Percentiles rank a stretch among this genome's conserved stretches.
These are phyloP conservation scores for Acropora tenuis DNA, from an alignment of 64 coral and sea anemone genomes.

Conservation along the genomic window DNA sequence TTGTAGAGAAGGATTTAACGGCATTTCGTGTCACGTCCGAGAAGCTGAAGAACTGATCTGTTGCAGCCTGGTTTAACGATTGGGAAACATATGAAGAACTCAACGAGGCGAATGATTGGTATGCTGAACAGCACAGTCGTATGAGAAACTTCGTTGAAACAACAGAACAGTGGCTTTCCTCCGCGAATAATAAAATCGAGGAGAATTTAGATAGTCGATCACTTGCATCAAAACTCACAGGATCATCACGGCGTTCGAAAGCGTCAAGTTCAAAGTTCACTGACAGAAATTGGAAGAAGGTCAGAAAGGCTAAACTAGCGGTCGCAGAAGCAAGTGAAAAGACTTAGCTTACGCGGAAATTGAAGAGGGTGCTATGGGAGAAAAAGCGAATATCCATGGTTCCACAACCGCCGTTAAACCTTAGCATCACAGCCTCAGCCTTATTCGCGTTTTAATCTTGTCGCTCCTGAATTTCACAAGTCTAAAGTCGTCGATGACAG, in stretches of 20 bases:
- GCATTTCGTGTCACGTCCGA: slow-evolving; percentile 8
- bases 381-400: background rate
- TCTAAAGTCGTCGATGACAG: background rate
- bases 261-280: background rate
- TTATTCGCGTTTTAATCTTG: background rate
- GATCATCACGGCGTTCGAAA: background rate
- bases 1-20: background rate
- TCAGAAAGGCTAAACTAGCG: background rate
- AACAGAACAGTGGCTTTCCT: background rate
- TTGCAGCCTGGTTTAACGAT: background rate
- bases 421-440: background rate
- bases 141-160: slow-evolving; percentile 2
- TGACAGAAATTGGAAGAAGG: background rate
- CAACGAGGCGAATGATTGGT: slow-evolving; percentile 14
- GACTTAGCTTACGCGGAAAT: background rate
- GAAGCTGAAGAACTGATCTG: background rate
- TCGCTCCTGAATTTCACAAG: slow-evolving; percentile 39
- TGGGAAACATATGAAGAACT: background rate
- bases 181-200: background rate
- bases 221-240: background rate
- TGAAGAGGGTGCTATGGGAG: background rate
- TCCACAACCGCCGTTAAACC: background rate
- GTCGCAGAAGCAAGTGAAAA: background rate
- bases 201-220: background rate
- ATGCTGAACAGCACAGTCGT: background rate